Percentiles rank a stretch among this genome's conserved stretches.
Conservation (phyloP, 2,888 invertebrate species). For the Pollenia labialis region DNA sequence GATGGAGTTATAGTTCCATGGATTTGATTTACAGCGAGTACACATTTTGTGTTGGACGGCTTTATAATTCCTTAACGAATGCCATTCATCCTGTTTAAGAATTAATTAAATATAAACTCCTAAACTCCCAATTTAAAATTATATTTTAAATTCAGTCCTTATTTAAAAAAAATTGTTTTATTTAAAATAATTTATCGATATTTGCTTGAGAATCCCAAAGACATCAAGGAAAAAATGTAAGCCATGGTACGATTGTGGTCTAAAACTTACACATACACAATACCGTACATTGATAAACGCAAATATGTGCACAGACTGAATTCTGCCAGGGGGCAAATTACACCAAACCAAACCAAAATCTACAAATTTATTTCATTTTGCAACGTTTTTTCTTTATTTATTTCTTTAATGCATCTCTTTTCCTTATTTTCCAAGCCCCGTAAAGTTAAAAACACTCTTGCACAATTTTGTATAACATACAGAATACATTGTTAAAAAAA, state of each 20-base stretch:
- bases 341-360: conserved; percentile 40
- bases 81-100: too few relatives aligned
- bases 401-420: neutral
- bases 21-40: too few relatives aligned
- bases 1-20: too few relatives aligned
- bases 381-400: neutral
- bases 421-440: neutral
- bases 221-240: neutral
- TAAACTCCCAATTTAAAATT: too few relatives aligned
- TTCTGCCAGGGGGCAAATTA: conserved; percentile 27
- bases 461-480: neutral
- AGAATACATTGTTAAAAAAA: conserved; percentile 14
- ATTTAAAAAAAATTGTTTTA: conserved; percentile 12
- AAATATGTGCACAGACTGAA: conserved; percentile 4
- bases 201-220: neutral
- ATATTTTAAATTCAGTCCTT: too few relatives aligned
- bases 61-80: too few relatives aligned
- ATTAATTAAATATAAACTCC: too few relatives aligned
- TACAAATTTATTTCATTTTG: conserved; percentile 44
- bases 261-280: conserved; percentile 21
- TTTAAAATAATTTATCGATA: neutral
- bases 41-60: too few relatives aligned
- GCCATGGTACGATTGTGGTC: conserved; percentile 50
- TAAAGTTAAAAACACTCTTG: conserved; percentile 36
- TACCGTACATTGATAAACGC: neutral